These are phyloP conservation scores for Euthynnus affinis DNA, from an alignment of 2,797 vertebrate genomes.

Conservation along the genomic window DNA sequence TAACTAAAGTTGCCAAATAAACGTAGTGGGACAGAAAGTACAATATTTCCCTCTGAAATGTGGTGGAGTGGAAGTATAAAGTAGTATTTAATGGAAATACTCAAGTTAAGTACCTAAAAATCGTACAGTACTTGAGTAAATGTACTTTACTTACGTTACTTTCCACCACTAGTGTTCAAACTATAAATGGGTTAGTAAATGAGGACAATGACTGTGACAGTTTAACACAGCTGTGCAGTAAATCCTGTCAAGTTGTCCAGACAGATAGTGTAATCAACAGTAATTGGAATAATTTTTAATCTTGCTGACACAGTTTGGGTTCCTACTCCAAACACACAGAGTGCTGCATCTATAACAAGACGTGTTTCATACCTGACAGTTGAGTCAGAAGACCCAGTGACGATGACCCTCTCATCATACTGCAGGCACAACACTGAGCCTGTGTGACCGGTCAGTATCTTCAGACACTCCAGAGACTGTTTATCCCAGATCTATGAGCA, in stretches of 20 bases:
- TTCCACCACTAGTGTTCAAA: background rate
- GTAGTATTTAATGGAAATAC: no score
- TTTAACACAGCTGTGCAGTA: background rate
- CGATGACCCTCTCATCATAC: slow-evolving; percentile 98
- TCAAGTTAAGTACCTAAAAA: no score
- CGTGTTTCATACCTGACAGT: slow-evolving; percentile 90
- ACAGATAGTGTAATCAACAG: background rate
- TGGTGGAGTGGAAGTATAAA: no score
- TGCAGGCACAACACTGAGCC: slow-evolving; percentile 98
- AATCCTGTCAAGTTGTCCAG: background rate
- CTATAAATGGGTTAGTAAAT: background rate
- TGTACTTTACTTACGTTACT: no score
- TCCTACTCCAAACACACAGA: background rate
- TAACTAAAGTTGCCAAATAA: no score
- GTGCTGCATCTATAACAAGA: background rate
- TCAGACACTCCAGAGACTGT: slow-evolving; percentile 97
- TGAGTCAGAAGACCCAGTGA: slow-evolving; percentile 98
- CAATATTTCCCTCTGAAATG: no score
- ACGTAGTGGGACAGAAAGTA: no score
- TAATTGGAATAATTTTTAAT: background rate
- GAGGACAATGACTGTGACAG: no score
- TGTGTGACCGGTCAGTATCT: slow-evolving; percentile 97
- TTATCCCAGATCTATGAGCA: slow-evolving; percentile 96
- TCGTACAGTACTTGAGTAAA: no score
- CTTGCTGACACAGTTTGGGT: background rate